Evolutionary conservation across 1,140 invertebrate genomes (phyloP).

Genomic region (Bombus huntii): DNA sequence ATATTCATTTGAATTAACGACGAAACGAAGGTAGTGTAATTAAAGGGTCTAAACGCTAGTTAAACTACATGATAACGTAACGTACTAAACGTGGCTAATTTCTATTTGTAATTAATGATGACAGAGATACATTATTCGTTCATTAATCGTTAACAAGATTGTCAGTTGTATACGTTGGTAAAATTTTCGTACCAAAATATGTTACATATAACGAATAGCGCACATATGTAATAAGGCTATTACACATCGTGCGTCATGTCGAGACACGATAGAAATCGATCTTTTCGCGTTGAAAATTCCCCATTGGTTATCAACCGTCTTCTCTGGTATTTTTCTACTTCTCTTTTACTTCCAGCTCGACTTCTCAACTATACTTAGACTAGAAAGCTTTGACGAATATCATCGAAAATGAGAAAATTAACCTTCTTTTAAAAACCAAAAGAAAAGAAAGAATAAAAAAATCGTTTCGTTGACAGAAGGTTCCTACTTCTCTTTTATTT

Average conservation of each 20-base stretch:
- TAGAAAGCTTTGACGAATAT: too few relatives aligned
- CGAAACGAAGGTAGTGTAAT: background rate
- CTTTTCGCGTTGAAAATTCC: too few relatives aligned
- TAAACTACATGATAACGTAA: conserved; percentile 1
- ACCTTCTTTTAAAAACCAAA: too few relatives aligned
- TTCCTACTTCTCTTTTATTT: too few relatives aligned
- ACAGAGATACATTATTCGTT: conserved; percentile 16
- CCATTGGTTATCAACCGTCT: too few relatives aligned
- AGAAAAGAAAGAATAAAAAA: background rate
- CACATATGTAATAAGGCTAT: background rate
- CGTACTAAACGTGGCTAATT: background rate
- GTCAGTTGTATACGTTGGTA: background rate
- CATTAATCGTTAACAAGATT: conserved; percentile 18
- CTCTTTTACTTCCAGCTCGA: too few relatives aligned
- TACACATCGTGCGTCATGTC: background rate
- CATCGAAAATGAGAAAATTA: too few relatives aligned
- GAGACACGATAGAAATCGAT: too few relatives aligned
- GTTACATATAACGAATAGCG: background rate
- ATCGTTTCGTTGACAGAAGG: background rate
- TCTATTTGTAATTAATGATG: conserved; percentile 14
- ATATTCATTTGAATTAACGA: background rate
- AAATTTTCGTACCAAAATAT: background rate
- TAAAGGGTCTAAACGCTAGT: background rate
- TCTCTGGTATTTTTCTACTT: rapidly evolving
- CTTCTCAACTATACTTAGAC: rapidly evolving